These are phyloP conservation scores for Drosophila emarginata DNA, from an alignment of 2,888 invertebrate species.

Conservation along the genomic window DNA sequence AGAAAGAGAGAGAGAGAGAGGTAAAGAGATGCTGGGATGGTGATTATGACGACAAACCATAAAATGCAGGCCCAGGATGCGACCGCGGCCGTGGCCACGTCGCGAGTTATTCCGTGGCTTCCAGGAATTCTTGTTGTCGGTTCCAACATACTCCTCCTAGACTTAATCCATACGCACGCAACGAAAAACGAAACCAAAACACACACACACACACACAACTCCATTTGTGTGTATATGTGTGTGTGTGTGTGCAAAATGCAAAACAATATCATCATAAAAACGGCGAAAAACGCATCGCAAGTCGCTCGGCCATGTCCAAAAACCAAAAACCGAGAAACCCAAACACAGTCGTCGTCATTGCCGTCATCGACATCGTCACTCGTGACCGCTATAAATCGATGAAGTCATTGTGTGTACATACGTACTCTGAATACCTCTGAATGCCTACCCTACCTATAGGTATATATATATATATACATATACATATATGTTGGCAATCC, in stretches of 20 bases:
- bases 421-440: conserved; percentile 24
- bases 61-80: conserved; percentile 62
- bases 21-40: conserved; percentile 15
- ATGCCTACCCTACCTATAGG: not conserved
- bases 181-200: conserved; percentile 15
- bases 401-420: conserved; percentile 68
- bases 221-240: conserved; percentile 10
- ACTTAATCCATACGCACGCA: conserved; percentile 64
- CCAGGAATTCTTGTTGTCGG: conserved; percentile 48
- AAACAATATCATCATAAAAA: conserved; percentile 74
- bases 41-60: conserved; percentile 75
- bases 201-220: conserved; percentile 9
- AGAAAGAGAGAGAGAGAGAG: not conserved
- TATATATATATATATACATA: not conserved
- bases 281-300: conserved; percentile 44
- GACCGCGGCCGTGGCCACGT: conserved; percentile 43
- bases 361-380: conserved; percentile 51
- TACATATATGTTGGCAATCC: not conserved
- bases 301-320: conserved; percentile 58
- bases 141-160: conserved; percentile 44
- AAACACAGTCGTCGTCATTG: conserved; percentile 16
- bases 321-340: conserved; percentile 35
- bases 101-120: conserved; percentile 59
- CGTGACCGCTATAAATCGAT: conserved; percentile 77
- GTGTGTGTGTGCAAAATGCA: conserved; percentile 55